phyloP scores from a whole-genome alignment of 2,888 invertebrate genomes.

The Drosophila stalkeri region DNA sequence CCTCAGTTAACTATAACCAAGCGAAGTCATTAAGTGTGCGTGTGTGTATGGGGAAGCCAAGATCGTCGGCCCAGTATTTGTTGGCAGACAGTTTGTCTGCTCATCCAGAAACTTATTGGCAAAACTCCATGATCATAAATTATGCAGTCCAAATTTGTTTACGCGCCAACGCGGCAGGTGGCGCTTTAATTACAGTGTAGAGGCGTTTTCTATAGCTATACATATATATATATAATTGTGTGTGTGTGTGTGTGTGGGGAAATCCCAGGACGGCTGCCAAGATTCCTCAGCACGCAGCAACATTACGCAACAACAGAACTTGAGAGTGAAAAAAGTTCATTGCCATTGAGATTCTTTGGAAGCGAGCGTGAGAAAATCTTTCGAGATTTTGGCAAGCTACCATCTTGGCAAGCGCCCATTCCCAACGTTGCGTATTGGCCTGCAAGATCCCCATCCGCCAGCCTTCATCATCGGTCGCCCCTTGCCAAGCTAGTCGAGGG shows the following conservation, averaged over 20 bases:
- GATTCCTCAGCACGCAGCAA: slow-evolving; percentile 61
- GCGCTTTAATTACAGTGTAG: slow-evolving; percentile 71
- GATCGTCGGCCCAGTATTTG: slow-evolving; percentile 29
- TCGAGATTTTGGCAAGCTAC: slow-evolving; percentile 72
- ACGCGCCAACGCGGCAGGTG: slow-evolving; percentile 72
- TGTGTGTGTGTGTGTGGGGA: slow-evolving; percentile 50
- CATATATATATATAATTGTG: slow-evolving; percentile 21
- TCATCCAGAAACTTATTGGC: slow-evolving; percentile 81
- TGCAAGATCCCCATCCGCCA: slow-evolving; percentile 2
- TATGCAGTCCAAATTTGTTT: slow-evolving; percentile 78
- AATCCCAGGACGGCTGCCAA: slow-evolving; percentile 72
- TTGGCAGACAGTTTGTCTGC: slow-evolving; percentile 69
- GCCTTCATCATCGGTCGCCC: slow-evolving; percentile 1
- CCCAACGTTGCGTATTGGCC: slow-evolving; percentile 56
- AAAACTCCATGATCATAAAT: slow-evolving; percentile 84
- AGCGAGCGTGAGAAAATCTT: slow-evolving; percentile 72
- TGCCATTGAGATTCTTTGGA: slow-evolving; percentile 73
- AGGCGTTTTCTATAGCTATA: slow-evolving; percentile 8
- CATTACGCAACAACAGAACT: slow-evolving; percentile 69
- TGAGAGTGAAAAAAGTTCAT: slow-evolving; percentile 67
- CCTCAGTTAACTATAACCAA: slow-evolving; percentile 65
- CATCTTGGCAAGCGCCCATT: slow-evolving; percentile 75
- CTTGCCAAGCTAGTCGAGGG: slow-evolving; percentile 20
- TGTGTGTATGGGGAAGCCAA: slow-evolving; percentile 1
- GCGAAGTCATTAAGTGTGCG: slow-evolving; percentile 56